These are phyloP conservation scores for Dendrolimus pini DNA, from an alignment of 2,888 invertebrate species.

Conservation along the genomic window DNA sequence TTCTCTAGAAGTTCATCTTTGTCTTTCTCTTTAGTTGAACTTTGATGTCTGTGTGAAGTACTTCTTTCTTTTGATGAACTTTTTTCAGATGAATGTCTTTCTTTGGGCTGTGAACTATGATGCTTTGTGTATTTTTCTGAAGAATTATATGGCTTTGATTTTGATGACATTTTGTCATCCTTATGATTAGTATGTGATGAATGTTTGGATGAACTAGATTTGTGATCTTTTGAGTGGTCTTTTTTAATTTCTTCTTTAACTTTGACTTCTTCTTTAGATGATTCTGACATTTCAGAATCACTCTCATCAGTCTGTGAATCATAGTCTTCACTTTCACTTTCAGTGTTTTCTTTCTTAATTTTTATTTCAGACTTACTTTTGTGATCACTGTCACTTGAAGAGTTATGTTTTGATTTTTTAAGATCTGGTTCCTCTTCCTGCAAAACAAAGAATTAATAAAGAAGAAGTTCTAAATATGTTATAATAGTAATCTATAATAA, in stretches of 20 bases:
- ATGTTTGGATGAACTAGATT: slow-evolving; percentile 34
- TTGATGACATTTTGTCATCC: slow-evolving; percentile 32
- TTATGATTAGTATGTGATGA: slow-evolving; percentile 29
- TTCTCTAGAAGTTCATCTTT: slow-evolving; percentile 28
- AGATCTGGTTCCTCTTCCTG: slow-evolving; percentile 52
- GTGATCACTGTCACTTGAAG: slow-evolving; percentile 40
- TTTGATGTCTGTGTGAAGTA: slow-evolving; percentile 40
- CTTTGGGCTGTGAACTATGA: slow-evolving; percentile 32
- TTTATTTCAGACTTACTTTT: slow-evolving; percentile 27
- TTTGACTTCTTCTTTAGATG: slow-evolving; percentile 44
- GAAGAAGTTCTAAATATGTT: too few species aligned
- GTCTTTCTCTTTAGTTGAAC: slow-evolving; percentile 36
- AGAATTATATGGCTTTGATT: slow-evolving; percentile 25
- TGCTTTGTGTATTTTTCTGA: slow-evolving; percentile 31
- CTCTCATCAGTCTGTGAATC: slow-evolving; percentile 44
- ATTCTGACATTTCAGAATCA: slow-evolving; percentile 41
- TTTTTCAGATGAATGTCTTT: slow-evolving; percentile 34
- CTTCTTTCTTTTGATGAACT: slow-evolving; percentile 37
- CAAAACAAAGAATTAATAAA: slow-evolving; percentile 11
- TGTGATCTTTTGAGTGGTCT: slow-evolving; percentile 37
- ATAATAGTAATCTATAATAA: too few species aligned
- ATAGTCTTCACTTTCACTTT: slow-evolving; percentile 36
- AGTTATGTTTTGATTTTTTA: slow-evolving; percentile 45
- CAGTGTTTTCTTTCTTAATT: slow-evolving; percentile 24
- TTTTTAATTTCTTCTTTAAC: slow-evolving; percentile 39